These are phyloP conservation scores for Cyanoramphus novaezelandiae DNA, from an alignment of 2,113 vertebrate genomes.

Conservation along the genomic window DNA sequence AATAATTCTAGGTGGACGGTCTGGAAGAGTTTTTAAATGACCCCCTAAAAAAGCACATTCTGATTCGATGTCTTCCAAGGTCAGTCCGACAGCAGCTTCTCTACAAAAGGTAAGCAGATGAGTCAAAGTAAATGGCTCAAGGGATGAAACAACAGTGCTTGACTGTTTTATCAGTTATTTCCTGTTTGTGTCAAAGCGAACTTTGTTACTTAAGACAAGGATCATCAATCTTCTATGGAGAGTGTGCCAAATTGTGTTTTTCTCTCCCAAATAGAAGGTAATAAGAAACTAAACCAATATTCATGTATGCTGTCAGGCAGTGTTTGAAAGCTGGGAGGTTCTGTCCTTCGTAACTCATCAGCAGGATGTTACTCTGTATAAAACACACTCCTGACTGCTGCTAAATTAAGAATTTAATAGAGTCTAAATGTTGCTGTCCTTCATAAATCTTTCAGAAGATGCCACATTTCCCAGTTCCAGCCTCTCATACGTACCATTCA, in stretches of 20 bases:
- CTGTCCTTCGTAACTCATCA: conserved; percentile 61
- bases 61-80: conserved; percentile 84
- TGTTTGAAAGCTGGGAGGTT: conserved; percentile 39
- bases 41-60: conserved; percentile 85
- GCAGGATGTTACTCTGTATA: conserved; percentile 17
- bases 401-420: conserved; percentile 57
- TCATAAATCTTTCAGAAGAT: conserved; percentile 41
- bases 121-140: not conserved
- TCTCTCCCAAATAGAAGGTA: conserved; percentile 38
- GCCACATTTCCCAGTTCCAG: not conserved
- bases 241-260: conserved; percentile 26
- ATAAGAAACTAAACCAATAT: conserved; percentile 61
- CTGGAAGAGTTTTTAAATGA: conserved; percentile 89
- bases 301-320: conserved; percentile 44
- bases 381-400: conserved; percentile 29
- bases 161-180: conserved; percentile 29
- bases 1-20: conserved; percentile 83
- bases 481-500: not conserved
- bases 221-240: conserved; percentile 20
- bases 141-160: not conserved
- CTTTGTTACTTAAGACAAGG: not conserved
- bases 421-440: conserved; percentile 42
- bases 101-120: conserved; percentile 83
- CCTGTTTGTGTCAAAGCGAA: conserved; percentile 15
- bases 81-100: conserved; percentile 87